phyloP scores from a whole-genome alignment of 2,888 invertebrate species.

The Drosophila trichaetosa region DNA sequence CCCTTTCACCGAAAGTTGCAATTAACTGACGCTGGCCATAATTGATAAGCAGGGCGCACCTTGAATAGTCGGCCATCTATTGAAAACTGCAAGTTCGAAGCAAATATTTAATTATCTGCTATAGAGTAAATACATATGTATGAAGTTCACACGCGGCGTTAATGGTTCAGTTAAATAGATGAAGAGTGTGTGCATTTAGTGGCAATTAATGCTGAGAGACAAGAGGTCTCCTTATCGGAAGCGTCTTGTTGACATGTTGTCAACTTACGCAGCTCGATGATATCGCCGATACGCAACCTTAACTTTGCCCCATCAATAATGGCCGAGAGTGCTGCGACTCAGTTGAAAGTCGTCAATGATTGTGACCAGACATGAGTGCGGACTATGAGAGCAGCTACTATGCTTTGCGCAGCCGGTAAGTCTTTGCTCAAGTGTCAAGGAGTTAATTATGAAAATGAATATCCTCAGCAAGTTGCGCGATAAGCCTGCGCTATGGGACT shows the following conservation, averaged over 20 bases:
- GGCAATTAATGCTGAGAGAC: constrained; percentile 25
- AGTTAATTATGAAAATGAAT: not conserved
- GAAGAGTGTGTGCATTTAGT: constrained; percentile 13
- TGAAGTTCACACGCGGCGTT: constrained; percentile 12
- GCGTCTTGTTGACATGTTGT: constrained; percentile 65
- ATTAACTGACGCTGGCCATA: not conserved
- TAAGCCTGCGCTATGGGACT: constrained; percentile 89
- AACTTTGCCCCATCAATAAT: constrained; percentile 44
- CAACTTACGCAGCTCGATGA: constrained; percentile 64
- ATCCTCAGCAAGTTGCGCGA: constrained; percentile 63
- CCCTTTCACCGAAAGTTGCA: not conserved
- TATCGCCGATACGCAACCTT: constrained; percentile 45
- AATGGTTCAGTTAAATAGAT: constrained; percentile 7
- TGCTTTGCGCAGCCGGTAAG: constrained; percentile 55
- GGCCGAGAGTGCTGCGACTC: constrained; percentile 33
- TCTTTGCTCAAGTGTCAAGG: constrained; percentile 7
- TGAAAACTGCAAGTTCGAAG: constrained; percentile 6
- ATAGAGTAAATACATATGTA: not conserved
- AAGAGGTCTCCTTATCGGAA: constrained; percentile 43
- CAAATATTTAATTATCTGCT: constrained; percentile 8
- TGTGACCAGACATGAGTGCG: constrained; percentile 63
- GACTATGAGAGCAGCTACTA: constrained; percentile 69
- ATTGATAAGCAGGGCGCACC: constrained; percentile 24
- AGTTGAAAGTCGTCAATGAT: constrained; percentile 51
- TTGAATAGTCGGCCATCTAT: constrained; percentile 1